Conservation (phyloP, 2,797 vertebrate genomes). For the Labeo calbasu region DNA sequence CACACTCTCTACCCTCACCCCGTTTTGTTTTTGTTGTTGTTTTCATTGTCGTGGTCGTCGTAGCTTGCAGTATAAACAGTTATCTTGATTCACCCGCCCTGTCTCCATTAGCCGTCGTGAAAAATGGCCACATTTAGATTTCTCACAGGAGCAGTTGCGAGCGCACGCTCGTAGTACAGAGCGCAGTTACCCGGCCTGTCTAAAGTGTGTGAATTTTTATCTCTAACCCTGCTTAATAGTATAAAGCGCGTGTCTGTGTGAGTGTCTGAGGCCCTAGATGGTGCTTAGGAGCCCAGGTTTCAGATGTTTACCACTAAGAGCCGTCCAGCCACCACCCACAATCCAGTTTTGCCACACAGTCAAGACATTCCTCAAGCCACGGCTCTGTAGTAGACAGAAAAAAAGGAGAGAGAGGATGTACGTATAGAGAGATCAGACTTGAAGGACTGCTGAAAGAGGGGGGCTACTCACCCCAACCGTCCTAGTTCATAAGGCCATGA, state of each 20-base stretch:
- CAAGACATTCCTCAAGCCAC: constrained; percentile 59
- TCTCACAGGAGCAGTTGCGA: constrained; percentile 36
- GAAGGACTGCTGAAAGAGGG: constrained; percentile 39
- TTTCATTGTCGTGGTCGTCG: constrained; percentile 62
- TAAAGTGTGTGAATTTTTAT: constrained; percentile 19
- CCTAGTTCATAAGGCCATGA: constrained; percentile 66
- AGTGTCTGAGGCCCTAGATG: constrained; percentile 29
- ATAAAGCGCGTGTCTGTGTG: constrained; percentile 7
- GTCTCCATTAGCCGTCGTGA: constrained; percentile 56
- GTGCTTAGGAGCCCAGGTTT: constrained; percentile 31
- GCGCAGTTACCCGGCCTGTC: constrained; percentile 7
- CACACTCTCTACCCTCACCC: constrained; percentile 59
- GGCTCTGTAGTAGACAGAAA: neutral
- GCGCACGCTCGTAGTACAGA: neutral
- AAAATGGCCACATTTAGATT: constrained; percentile 55
- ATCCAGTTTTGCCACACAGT: constrained; percentile 58
- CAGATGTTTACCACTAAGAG: constrained; percentile 55
- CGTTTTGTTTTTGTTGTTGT: constrained; percentile 60
- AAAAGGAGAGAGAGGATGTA: neutral
- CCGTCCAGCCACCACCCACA: constrained; percentile 40
- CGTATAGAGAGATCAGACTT: constrained; percentile 13
- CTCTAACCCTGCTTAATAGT: constrained; percentile 10
- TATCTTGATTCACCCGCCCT: constrained; percentile 61
- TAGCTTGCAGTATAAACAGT: constrained; percentile 65
- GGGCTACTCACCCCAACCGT: constrained; percentile 46